Conservation (phyloP, 2,797 vertebrate genomes). For the Falco berigora region DNA sequence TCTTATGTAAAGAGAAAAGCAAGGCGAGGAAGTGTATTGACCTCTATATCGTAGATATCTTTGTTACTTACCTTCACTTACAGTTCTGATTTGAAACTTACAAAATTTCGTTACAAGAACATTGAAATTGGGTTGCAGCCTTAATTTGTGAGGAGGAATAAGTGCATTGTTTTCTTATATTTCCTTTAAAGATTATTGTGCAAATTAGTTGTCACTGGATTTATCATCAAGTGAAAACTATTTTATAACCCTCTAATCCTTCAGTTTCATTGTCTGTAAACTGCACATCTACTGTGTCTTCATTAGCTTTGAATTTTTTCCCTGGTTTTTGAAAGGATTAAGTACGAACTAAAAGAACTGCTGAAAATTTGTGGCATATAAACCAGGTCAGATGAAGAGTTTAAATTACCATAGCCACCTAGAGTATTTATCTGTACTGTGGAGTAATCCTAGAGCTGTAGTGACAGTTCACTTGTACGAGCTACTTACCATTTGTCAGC, state of each 20-base stretch:
- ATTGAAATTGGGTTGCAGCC: background rate
- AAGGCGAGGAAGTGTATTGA: background rate
- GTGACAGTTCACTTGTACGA: background rate
- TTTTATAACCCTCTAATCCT: background rate
- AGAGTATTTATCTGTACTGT: background rate
- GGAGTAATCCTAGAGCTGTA: background rate
- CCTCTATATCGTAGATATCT: background rate
- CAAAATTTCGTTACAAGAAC: background rate
- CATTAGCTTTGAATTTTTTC: background rate
- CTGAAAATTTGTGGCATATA: background rate
- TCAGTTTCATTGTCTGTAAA: background rate
- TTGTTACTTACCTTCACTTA: background rate
- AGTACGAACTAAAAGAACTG: background rate
- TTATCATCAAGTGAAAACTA: background rate
- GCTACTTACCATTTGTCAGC: background rate
- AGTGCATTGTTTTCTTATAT: background rate
- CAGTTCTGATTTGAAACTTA: background rate
- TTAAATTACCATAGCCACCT: background rate
- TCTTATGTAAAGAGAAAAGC: background rate
- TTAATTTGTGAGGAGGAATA: background rate
- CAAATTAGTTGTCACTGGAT: background rate
- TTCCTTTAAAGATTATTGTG: background rate
- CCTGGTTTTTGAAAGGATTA: background rate
- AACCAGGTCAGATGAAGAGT: background rate
- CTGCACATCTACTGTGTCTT: background rate